Percentiles rank a stretch among this genome's conserved stretches.
These are phyloP conservation scores for Melanotaenia trifasciata DNA, from an alignment of 2,797 vertebrate genomes.

Conservation along the genomic window DNA sequence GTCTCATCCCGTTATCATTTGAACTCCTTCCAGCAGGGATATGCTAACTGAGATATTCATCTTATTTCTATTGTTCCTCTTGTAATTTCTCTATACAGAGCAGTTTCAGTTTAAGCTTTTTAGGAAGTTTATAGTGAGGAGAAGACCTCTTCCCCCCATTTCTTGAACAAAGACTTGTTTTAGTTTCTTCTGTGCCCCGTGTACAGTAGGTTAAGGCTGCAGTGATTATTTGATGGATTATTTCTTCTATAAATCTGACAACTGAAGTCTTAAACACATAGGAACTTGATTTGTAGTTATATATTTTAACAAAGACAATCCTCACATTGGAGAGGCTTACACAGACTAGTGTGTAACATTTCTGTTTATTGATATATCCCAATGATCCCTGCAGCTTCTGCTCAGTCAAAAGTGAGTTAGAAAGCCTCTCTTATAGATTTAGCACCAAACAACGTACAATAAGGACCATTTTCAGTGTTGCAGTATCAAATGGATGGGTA, in stretches of 20 bases:
- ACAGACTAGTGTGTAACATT: background rate
- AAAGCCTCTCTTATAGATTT: background rate
- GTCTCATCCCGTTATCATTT: conserved; percentile 67
- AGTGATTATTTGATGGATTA: conserved; percentile 11
- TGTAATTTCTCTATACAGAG: conserved; percentile 53
- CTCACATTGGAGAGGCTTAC: background rate
- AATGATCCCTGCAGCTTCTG: conserved; percentile 3
- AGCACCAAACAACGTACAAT: conserved; percentile 19
- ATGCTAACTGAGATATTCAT: conserved; percentile 64
- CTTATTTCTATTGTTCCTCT: conserved; percentile 48
- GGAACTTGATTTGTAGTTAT: background rate
- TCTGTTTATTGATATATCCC: background rate
- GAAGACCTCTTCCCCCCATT: conserved; percentile 19
- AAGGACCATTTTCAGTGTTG: conserved; percentile 30
- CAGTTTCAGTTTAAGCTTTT: conserved; percentile 58
- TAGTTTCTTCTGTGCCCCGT: no score
- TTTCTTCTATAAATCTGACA: background rate
- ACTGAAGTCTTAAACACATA: conserved; percentile 5
- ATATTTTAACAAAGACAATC: background rate
- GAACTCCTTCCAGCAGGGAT: conserved; percentile 50
- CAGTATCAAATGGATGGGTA: conserved; percentile 36
- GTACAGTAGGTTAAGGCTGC: background rate
- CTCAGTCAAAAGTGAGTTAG: background rate
- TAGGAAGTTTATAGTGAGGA: conserved; percentile 23
- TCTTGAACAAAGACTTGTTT: no score